Evolutionary conservation across 2,888 invertebrate genomes (phyloP).

Genomic region (Drosophila longiperda): DNA sequence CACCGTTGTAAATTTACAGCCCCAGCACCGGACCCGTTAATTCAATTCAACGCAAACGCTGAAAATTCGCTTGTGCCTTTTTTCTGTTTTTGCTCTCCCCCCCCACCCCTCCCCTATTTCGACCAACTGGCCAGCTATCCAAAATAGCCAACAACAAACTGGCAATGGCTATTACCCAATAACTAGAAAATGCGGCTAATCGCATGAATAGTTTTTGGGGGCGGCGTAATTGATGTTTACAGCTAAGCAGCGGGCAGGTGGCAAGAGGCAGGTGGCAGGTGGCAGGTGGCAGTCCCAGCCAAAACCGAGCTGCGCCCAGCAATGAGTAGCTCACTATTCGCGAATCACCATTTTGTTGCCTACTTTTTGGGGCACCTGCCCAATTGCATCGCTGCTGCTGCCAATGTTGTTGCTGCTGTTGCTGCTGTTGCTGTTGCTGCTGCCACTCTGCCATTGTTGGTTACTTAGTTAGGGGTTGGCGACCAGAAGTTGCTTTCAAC

Average conservation of each 20-base stretch:
- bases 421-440: slow-evolving; percentile 5
- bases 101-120: not conserved
- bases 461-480: slow-evolving; percentile 4
- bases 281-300: slow-evolving; percentile 1
- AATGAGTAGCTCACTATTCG: slow-evolving; percentile 28
- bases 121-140: not conserved
- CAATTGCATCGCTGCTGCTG: slow-evolving; percentile 16
- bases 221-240: slow-evolving; percentile 80
- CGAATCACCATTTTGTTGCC: slow-evolving; percentile 72
- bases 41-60: slow-evolving; percentile 75
- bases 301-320: slow-evolving; percentile 10
- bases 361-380: slow-evolving; percentile 54
- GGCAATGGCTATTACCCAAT: slow-evolving; percentile 72
- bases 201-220: slow-evolving; percentile 77
- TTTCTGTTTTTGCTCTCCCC: too few relatives aligned
- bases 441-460: slow-evolving; percentile 19
- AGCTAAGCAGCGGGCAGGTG: slow-evolving; percentile 49
- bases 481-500: slow-evolving; percentile 67
- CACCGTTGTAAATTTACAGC: slow-evolving; percentile 75
- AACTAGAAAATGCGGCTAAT: slow-evolving; percentile 75
- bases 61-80: slow-evolving; percentile 37
- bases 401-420: not conserved
- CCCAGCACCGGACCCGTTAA: slow-evolving; percentile 70
- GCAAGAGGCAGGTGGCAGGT: too few relatives aligned
- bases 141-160: slow-evolving; percentile 28